Evolutionary conservation across 2,797 vertebrate species (phyloP), one percentile per base, ranked within the genome.

Genomic region (Takifugu rubripes): DNA sequence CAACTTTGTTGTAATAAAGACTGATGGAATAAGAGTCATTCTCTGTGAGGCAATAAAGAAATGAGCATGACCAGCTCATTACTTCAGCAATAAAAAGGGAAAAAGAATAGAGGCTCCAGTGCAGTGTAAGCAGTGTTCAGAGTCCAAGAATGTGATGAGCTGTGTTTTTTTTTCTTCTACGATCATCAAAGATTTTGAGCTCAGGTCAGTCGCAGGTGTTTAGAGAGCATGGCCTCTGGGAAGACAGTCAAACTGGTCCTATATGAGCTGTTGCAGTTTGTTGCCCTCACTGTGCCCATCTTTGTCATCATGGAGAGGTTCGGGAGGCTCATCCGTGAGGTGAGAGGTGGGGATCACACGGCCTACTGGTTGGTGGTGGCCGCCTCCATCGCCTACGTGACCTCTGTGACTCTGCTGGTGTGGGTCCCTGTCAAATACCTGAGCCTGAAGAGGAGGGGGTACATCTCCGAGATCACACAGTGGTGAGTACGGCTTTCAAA

Each of bases 351-450:
- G 2, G 55, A 83, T 47, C 68, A 5, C 6, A 87, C 84, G 0
- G 77, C 82, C 25, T 94, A 94, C 60, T 94, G 93, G 93, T 84
- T 94, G 0, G 83, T 93, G 53, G 85, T 95, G 72, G 93, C 93
- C 0, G 84, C 70, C 47, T 90, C 93, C 0, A n/a, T 93, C 12
- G 93, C 93, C 31, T 93, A 92, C 12, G 85, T 94, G 64, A 88
- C 91, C 50, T 77, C 88, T 3, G 77, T 47, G 57, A 92, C 86
- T 57, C 86, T 96, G 69, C 76, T 95, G 79, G 90, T 93, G 68
- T 92, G 93, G 94, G 83, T 92, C 52, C 95, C 95, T 42, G 74
- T 93, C 25, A 94, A 94, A 82, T 91, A 88, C 75, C 24, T 89
- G 67, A 85, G 87, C 56, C 64, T 90, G 79, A 93, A 82, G 79